Conservation (phyloP, 2,888 invertebrate genomes). For the Tipula helvola region DNA sequence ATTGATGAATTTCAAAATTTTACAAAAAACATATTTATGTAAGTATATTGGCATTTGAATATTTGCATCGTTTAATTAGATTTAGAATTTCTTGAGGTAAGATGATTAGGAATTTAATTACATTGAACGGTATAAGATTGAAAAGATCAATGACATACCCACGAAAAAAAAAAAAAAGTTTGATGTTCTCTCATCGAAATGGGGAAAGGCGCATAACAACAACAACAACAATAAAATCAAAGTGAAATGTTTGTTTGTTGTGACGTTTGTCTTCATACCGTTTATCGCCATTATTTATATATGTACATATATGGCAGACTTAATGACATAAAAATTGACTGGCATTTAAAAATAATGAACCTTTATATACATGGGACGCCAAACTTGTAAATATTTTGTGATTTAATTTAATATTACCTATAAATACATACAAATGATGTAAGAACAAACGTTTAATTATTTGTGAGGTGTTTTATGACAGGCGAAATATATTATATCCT, state of each 20-base stretch:
- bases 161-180: background rate
- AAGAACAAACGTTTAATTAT: background rate
- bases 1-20: background rate
- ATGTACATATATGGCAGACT: background rate
- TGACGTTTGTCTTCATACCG: background rate
- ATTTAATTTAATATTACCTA: background rate
- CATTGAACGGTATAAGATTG: background rate
- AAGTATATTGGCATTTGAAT: background rate
- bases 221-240: background rate
- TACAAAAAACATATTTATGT: background rate
- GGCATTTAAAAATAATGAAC: background rate
- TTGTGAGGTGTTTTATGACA: background rate
- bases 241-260: background rate
- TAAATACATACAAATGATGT: background rate
- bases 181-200: background rate
- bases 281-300: background rate
- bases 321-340: background rate
- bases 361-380: background rate
- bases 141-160: background rate
- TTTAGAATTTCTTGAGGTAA: background rate
- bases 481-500: background rate
- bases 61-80: background rate
- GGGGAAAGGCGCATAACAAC: background rate
- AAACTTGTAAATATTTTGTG: background rate
- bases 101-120: background rate